A percentile compares a stretch with the other conserved stretches of the same genome.
phyloP scores from a whole-genome alignment of 2,888 invertebrate genomes.

The Drosophila kuntzei region DNA sequence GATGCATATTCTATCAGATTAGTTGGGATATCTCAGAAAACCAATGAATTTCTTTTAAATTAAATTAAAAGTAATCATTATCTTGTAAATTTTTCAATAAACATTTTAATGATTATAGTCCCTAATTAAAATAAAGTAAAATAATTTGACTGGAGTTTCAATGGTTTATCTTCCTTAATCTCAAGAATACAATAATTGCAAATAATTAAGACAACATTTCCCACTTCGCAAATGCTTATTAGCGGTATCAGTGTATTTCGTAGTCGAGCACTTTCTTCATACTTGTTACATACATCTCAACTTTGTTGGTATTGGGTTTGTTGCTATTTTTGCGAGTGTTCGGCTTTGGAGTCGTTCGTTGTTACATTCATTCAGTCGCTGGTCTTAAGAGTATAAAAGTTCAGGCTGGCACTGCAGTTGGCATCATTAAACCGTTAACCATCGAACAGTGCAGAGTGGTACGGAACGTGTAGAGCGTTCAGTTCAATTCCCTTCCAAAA shows the following conservation, averaged over 20 bases:
- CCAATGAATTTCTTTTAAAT: too few species aligned
- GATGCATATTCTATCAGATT: too few species aligned
- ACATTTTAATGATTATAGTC: too few species aligned
- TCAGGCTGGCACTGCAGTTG: conserved; percentile 80
- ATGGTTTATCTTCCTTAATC: too few species aligned
- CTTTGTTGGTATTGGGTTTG: not conserved
- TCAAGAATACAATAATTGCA: too few species aligned
- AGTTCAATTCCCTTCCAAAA: too few species aligned
- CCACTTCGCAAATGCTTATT: not conserved
- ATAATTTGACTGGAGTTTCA: too few species aligned
- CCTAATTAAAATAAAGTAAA: too few species aligned
- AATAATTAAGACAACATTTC: too few species aligned
- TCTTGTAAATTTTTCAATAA: too few species aligned
- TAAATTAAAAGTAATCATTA: too few species aligned
- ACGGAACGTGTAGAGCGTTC: conserved; percentile 61
- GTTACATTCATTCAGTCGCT: conserved; percentile 60
- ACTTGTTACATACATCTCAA: not conserved
- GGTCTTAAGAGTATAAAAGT: conserved; percentile 82
- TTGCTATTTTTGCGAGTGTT: conserved; percentile 16
- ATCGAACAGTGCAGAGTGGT: conserved; percentile 69
- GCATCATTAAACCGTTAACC: conserved; percentile 86
- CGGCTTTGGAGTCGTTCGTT: conserved; percentile 26
- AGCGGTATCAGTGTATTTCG: not conserved
- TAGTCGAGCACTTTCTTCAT: not conserved
- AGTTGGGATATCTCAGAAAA: too few species aligned